Evolutionary conservation across 2,113 vertebrate species (phyloP).

Genomic region (Australoheros scitulus): DNA sequence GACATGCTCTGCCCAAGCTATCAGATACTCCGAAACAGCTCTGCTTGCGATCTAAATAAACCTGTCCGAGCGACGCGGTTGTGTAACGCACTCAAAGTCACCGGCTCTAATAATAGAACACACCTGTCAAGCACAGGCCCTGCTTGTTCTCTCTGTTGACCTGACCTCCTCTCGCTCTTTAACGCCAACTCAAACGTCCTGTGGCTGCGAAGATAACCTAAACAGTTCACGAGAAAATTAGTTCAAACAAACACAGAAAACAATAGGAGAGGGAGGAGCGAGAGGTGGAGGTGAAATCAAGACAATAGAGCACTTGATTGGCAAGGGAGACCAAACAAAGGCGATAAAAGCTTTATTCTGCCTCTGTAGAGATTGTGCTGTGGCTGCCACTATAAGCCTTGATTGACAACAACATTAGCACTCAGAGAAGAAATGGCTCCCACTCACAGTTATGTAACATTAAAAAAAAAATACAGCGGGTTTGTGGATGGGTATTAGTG

Average conservation of each 20-base stretch:
- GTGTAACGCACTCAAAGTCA: constrained; percentile 75
- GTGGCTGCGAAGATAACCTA: constrained; percentile 42
- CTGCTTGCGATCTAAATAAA: constrained; percentile 67
- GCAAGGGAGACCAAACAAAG: constrained; percentile 59
- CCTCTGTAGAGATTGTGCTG: constrained; percentile 68
- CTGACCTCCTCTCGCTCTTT: constrained; percentile 62
- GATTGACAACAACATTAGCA: constrained; percentile 77
- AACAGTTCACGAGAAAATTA: constrained; percentile 55
- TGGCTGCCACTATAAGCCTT: constrained; percentile 68
- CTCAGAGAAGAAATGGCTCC: constrained; percentile 70
- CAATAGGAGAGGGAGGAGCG: constrained; percentile 28
- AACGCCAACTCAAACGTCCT: constrained; percentile 63
- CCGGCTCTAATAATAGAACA: constrained; percentile 71
- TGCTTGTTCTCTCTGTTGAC: constrained; percentile 65
- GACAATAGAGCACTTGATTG: constrained; percentile 44
- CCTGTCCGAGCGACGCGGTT: constrained; percentile 62
- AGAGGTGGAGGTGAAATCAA: constrained; percentile 45
- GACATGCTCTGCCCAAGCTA: constrained; percentile 73
- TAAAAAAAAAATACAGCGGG: constrained; percentile 55
- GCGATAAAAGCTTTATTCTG: constrained; percentile 68
- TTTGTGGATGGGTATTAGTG: constrained; percentile 41
- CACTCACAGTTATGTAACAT: constrained; percentile 75
- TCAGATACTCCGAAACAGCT: constrained; percentile 61
- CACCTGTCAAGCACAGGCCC: constrained; percentile 79
- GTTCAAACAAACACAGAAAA: constrained; percentile 40